Evolutionary conservation across 1,140 invertebrate genomes (phyloP).

Genomic region (Trichoplusia ni): DNA sequence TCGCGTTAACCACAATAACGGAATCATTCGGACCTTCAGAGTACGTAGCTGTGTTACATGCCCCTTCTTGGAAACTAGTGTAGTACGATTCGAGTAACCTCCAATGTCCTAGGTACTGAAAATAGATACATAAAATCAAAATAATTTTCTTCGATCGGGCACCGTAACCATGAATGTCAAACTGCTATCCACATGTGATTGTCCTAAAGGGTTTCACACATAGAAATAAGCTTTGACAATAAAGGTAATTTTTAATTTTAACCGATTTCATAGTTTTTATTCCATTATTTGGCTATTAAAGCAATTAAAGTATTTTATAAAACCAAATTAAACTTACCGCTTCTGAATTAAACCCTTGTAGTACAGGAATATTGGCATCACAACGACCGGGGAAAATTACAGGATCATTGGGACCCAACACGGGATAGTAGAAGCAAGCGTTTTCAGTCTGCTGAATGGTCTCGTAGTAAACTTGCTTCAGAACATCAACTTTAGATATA

Average conservation of each 20-base stretch:
- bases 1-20: conserved; percentile 51
- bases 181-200: too few relatives aligned
- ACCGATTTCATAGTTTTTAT: not conserved
- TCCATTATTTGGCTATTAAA: not conserved
- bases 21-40: conserved; percentile 29
- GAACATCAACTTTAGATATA: conserved; percentile 46
- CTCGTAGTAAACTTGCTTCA: conserved; percentile 56
- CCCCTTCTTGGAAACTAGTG: conserved; percentile 55
- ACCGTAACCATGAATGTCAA: not conserved
- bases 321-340: conserved; percentile 37
- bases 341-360: conserved; percentile 46
- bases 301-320: not conserved
- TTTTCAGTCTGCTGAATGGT: conserved; percentile 48
- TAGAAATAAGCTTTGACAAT: too few relatives aligned
- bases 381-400: conserved; percentile 57
- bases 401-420: conserved; percentile 41
- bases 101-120: conserved; percentile 60
- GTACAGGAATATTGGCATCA: conserved; percentile 47
- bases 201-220: too few relatives aligned
- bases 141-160: not conserved
- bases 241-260: too few relatives aligned
- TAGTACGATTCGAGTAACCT: conserved; percentile 57
- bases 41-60: conserved; percentile 58
- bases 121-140: conserved; percentile 12
- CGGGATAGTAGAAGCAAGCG: conserved; percentile 62